These are phyloP conservation scores for Drosophila flavopinicola DNA, from an alignment of 2,888 invertebrate species.

Conservation along the genomic window DNA sequence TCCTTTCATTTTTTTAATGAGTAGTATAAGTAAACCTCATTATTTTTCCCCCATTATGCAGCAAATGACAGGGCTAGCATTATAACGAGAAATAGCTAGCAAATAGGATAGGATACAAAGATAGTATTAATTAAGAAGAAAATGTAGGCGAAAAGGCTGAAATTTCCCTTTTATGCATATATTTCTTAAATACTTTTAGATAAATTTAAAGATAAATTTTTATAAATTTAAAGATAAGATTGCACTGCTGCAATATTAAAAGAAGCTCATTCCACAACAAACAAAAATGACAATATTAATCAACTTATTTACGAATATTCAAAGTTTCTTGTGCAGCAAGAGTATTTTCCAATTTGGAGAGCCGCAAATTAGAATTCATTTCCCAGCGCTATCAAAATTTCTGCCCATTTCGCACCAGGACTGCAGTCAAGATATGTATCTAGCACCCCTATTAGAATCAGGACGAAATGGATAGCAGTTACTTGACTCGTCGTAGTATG, in stretches of 20 bases:
- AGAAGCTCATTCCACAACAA: too few species aligned
- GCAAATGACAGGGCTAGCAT: not conserved
- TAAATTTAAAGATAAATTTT: too few species aligned
- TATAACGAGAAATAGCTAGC: not conserved
- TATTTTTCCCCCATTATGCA: conserved; percentile 1
- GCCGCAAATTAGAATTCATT: conserved; percentile 28
- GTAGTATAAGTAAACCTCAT: not conserved
- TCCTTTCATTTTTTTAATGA: conserved; percentile 12
- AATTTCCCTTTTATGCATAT: too few species aligned
- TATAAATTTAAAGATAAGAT: too few species aligned
- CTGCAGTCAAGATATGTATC: conserved; percentile 10
- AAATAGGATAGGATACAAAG: too few species aligned
- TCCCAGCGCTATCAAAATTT: conserved; percentile 5
- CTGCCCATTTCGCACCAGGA: conserved; percentile 1
- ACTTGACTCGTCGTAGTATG: conserved; percentile 12
- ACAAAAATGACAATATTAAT: too few species aligned
- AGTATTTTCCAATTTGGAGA: not conserved
- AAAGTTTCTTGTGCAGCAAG: not conserved
- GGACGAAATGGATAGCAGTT: not conserved
- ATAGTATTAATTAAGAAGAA: too few species aligned
- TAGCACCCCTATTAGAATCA: not conserved
- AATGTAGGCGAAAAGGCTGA: too few species aligned
- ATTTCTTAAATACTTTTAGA: too few species aligned
- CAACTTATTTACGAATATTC: too few species aligned
- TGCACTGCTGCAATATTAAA: too few species aligned